Base-by-base conservation (phyloP, 2,113 vertebrate species). In the Marmota monax region DNA sequence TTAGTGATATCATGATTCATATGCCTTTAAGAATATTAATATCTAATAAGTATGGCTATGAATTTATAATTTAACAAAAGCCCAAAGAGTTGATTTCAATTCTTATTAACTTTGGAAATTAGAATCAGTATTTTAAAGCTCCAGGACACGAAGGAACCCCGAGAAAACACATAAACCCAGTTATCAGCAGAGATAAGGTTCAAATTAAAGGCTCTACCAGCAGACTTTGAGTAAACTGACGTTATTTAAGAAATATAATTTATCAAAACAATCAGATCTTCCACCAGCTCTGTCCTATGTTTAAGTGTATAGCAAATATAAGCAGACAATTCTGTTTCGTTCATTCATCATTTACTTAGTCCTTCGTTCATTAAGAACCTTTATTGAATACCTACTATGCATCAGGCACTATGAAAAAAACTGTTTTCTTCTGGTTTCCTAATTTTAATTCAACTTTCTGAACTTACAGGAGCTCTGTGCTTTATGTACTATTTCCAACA, bases 381-480 rank as follows among this genome's bases (percentile, higher is more conserved):
- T 92, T 74, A 65, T n/a, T 65, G 23, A 94, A 48, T 67, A 58
- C 51, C 25, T 95, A 51, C 13, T 79, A 0, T 80, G 23, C 18
- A 3, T 23, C 18, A 76, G 39, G 51, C 9, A 53, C 72, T 88
- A 51, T 95, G 67, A 53, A 87, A 93, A 77, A 34, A 56, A 13
- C 14, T 67, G 29, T 53, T 58, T 53, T 58, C 23, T 67, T 23
- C 45, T 95, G 22, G 70, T 76, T 92, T 74, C 93, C 74, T 89
- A 72, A 56, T 77, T 95, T 89, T 84, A 88, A 92, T 80, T 90
- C 18, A 67, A 7, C 56, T 74, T 97, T 95, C 63, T 91, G 73
- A 91, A 82, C 34, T 42, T 97, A 34, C 16, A 4, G 56, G 70
- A 48, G 4, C 34, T 84, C 37, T 92, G 13, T 72, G 27, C 23